Base-by-base conservation (phyloP, 2,888 invertebrate species). In the Anticlea derivata region DNA sequence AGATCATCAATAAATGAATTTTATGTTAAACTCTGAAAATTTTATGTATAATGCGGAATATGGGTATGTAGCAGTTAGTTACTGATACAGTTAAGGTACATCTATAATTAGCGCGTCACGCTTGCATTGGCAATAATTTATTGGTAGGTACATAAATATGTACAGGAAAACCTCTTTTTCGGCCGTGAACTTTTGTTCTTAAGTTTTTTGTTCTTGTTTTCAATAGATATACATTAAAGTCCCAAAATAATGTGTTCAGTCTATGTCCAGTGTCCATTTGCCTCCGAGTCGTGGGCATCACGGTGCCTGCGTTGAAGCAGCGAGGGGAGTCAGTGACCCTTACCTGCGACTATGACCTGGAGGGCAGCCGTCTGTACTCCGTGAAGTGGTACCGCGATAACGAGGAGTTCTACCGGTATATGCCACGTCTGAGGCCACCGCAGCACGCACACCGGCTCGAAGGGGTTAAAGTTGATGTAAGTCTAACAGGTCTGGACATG, bases 301-400 rank as follows among this genome's bases (percentile, higher is more conserved):
- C 92, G 29, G 92, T 93, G 33, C 93, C 93, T 2, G 78, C 83
- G 10, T 79, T 92, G 49, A 92, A 93, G 50, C 92, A 92, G 58
- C 84, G 91, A 5, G 93, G 93, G 1, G 92, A 93, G 50, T 87
- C 92, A 1, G 92, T 92, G 22, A 86, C 87, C 0, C 73, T 93
- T 24, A 87, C 82, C 7, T 94, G 94, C 67, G 90, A 92, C 59
- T 94, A 93, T 66, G 92, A 93, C 61, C 75, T 94, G 58, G 93
- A 93, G 51, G 93, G 93, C 0, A 93, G 93, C 7, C 90, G 91
- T 30, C 79, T 94, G 35, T 94, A 94, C 75, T 92, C 93, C 8
- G 93, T 94, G 39, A 94, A 94, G 73, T 94, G 93, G 93, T 94
- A 94, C 78, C 86, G 93, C 38, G 94, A 93, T 55, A 92, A 91